These are phyloP conservation scores for Phoxinus phoxinus DNA, from an alignment of 2,113 vertebrate genomes.

Conservation along the genomic window DNA sequence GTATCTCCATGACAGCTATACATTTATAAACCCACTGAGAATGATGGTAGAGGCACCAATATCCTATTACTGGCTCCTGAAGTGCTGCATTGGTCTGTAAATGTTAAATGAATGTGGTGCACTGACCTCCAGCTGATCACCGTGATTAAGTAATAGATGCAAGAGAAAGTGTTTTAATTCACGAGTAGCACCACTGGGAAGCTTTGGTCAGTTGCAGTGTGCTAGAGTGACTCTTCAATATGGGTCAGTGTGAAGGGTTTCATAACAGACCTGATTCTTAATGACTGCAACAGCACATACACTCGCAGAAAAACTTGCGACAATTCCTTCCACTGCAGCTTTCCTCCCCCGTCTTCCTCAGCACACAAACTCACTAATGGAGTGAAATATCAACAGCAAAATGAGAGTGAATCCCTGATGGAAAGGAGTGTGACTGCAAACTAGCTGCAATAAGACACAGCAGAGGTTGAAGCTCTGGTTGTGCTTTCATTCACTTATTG, in stretches of 20 bases:
- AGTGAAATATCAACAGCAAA: neutral
- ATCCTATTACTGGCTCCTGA: neutral
- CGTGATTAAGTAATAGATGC: neutral
- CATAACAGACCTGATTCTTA: slow-evolving; percentile 23
- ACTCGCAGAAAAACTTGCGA: slow-evolving; percentile 5
- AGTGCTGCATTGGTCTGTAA: neutral
- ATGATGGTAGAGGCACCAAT: neutral
- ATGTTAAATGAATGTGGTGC: neutral
- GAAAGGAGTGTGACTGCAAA: neutral
- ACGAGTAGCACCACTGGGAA: slow-evolving; percentile 3
- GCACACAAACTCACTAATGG: neutral
- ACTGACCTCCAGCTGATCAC: neutral
- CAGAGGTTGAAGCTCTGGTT: neutral
- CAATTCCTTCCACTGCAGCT: neutral
- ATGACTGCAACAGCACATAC: neutral
- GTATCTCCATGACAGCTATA: neutral
- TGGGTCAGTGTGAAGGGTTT: slow-evolving; percentile 45
- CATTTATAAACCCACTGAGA: neutral
- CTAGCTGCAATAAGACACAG: slow-evolving; percentile 22
- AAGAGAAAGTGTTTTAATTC: neutral
- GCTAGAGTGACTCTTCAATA: neutral
- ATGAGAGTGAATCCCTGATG: neutral
- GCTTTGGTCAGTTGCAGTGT: slow-evolving; percentile 8
- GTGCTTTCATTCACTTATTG: neutral
- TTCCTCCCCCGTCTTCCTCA: neutral